Evolutionary conservation across 2,113 vertebrate genomes (phyloP).

Genomic region (Connochaetes taurinus): DNA sequence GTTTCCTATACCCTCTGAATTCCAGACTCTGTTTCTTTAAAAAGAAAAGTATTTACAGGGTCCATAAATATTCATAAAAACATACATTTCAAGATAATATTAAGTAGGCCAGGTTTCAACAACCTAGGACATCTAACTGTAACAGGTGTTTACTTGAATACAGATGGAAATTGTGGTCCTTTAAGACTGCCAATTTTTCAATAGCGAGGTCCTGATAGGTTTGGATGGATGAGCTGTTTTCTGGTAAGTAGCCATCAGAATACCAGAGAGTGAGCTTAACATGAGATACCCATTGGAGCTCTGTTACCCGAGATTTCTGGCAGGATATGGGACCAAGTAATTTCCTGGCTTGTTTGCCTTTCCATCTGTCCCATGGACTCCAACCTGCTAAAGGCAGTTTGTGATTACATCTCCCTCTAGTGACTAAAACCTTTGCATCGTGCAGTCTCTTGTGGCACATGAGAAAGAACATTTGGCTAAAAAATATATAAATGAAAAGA

Average conservation of each 20-base stretch:
- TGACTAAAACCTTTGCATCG: conserved; percentile 13
- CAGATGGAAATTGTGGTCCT: conserved; percentile 18
- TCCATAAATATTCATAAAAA: not conserved
- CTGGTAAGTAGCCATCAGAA: conserved; percentile 42
- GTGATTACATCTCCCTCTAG: conserved; percentile 62
- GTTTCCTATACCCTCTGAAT: not conserved
- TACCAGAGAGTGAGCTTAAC: not conserved
- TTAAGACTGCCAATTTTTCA: conserved; percentile 25
- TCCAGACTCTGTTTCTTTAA: not conserved
- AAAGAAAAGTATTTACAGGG: not conserved
- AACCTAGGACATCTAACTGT: conserved; percentile 7
- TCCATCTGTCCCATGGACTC: not conserved
- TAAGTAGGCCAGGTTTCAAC: not conserved
- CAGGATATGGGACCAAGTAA: not conserved
- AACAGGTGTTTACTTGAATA: conserved; percentile 28
- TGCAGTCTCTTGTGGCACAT: not conserved
- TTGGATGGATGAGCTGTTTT: conserved; percentile 37
- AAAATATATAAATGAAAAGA: not conserved
- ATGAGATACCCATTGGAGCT: not conserved
- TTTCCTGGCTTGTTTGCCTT: not conserved
- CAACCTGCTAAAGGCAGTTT: not conserved
- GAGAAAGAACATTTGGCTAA: not conserved
- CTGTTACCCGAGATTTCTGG: conserved; percentile 1
- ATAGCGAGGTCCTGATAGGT: conserved; percentile 26
- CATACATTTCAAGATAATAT: not conserved